Conservation (phyloP, 2,888 invertebrate species). For the Torymus aiolomorphi region DNA sequence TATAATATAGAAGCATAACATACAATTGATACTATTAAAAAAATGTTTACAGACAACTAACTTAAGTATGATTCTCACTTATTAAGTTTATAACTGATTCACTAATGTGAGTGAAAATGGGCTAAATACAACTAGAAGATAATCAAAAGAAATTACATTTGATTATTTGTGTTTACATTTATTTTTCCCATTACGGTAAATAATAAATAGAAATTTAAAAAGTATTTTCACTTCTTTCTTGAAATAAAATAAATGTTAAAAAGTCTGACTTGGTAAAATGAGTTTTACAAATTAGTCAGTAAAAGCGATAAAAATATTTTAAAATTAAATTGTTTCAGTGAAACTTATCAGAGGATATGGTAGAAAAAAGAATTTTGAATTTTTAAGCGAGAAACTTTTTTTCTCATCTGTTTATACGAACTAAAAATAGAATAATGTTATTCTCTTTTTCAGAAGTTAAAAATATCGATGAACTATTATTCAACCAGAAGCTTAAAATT, state of each 20-base stretch:
- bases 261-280: constrained; percentile 8
- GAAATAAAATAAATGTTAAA: too few species aligned
- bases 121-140: constrained; percentile 14
- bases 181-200: too few species aligned
- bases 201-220: too few species aligned
- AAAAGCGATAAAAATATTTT: constrained; percentile 6
- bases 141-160: constrained; percentile 52
- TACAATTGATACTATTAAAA: constrained; percentile 2
- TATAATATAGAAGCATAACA: not conserved
- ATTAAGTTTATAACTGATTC: constrained; percentile 22
- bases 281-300: constrained; percentile 26
- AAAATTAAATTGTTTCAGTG: not conserved
- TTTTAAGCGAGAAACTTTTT: not conserved
- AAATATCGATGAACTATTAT: constrained; percentile 6
- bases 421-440: not conserved
- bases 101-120: constrained; percentile 17
- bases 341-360: constrained; percentile 4
- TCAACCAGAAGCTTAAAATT: not conserved
- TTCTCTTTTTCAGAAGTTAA: not conserved
- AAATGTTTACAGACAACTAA: not conserved
- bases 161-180: constrained; percentile 33
- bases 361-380: constrained; percentile 7
- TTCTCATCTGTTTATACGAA: not conserved
- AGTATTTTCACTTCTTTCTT: too few species aligned
- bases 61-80: constrained; percentile 12